These are phyloP conservation scores for Drosophila lowei DNA, from an alignment of 1,140 invertebrate species.

Conservation along the genomic window DNA sequence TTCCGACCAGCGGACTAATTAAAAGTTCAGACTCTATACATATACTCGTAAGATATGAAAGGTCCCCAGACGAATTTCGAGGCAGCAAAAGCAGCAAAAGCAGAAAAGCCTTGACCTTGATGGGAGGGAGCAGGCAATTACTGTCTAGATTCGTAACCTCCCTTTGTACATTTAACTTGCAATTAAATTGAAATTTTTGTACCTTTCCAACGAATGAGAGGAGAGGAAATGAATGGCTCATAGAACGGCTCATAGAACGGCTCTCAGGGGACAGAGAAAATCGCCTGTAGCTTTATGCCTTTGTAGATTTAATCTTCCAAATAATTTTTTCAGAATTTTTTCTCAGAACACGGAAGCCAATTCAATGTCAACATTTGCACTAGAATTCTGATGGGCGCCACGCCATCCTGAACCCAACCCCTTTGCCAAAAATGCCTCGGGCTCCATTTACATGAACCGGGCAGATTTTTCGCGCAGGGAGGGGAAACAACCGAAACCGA, in stretches of 20 bases:
- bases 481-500: constrained; percentile 3
- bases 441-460: constrained; percentile 26
- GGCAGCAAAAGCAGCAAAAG: constrained; percentile 26
- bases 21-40: constrained; percentile 63
- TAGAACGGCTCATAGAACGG: no score
- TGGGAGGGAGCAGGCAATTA: neutral
- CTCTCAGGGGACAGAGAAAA: no score
- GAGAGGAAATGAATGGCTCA: no score
- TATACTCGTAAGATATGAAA: constrained; percentile 52
- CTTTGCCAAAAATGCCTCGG: constrained; percentile 8
- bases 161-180: no score
- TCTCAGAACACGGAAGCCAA: neutral
- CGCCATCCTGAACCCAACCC: neutral
- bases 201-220: no score
- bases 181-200: no score
- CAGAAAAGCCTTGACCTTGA: constrained; percentile 37
- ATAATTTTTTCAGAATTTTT: neutral
- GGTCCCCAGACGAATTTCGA: constrained; percentile 44
- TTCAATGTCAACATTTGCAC: constrained; percentile 23
- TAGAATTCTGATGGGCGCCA: neutral
- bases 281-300: no score
- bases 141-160: no score
- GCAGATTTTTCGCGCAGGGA: constrained; percentile 22
- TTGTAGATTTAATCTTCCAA: no score
- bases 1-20: constrained; percentile 70